A percentile compares a stretch with the other conserved stretches of the same genome.
phyloP scores from a whole-genome alignment of 2,113 vertebrate species.

The Uria lomvia region DNA sequence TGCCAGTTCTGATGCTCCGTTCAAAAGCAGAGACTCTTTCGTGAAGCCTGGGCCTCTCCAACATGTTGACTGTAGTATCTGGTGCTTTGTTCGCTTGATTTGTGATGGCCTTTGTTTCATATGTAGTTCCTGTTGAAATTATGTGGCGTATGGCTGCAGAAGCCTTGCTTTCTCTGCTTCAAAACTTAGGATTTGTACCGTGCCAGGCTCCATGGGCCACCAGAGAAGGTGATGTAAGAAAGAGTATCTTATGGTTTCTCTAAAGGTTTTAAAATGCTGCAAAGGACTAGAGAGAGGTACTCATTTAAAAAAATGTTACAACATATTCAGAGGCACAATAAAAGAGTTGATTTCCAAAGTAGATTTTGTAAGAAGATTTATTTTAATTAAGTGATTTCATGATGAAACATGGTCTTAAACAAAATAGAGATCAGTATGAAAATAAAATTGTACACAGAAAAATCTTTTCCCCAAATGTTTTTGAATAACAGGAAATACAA shows the following conservation, averaged over 20 bases:
- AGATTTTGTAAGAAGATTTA: slow-evolving; percentile 76
- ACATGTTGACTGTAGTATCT: rapidly evolving
- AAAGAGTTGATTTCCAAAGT: slow-evolving; percentile 15
- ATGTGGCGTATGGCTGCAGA: neutral
- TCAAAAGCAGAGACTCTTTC: neutral
- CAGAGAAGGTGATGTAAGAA: neutral
- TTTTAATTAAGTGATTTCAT: slow-evolving; percentile 75
- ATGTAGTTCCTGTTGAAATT: neutral
- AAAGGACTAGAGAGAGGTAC: neutral
- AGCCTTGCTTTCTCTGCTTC: neutral
- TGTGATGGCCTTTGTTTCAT: neutral
- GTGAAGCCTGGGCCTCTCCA: rapidly evolving
- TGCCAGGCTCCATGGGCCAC: neutral
- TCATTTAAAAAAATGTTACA: neutral
- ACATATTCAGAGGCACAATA: neutral
- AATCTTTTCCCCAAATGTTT: slow-evolving; percentile 68
- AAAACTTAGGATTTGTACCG: neutral
- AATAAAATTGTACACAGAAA: slow-evolving; percentile 75
- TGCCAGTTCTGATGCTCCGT: neutral
- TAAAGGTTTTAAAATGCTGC: neutral
- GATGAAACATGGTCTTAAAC: slow-evolving; percentile 77
- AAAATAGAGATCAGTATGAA: slow-evolving; percentile 83
- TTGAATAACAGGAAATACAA: slow-evolving; percentile 74
- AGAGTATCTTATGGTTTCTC: neutral
- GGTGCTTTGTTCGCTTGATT: neutral